phyloP scores from a whole-genome alignment of 2,113 vertebrate genomes.

The Polypterus senegalus region DNA sequence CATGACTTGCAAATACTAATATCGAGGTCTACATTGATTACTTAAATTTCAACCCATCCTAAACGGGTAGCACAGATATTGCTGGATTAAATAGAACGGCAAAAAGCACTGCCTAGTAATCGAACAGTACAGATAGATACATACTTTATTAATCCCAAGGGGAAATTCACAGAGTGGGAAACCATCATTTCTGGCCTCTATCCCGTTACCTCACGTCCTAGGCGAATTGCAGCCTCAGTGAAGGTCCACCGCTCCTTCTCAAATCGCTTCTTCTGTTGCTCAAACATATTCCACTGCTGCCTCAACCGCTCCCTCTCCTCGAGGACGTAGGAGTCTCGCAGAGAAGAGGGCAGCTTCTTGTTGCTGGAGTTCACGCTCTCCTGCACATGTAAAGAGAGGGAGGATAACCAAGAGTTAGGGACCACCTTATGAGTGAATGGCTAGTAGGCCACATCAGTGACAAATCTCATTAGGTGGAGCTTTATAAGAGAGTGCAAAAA shows the following conservation, averaged over 20 bases:
- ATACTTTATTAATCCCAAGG: no score
- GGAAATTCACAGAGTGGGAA: no score
- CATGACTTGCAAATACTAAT: neutral
- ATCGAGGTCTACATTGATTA: no score
- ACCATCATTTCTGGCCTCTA: neutral
- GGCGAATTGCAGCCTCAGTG: constrained; percentile 56
- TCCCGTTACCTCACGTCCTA: constrained; percentile 50
- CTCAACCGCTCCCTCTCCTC: constrained; percentile 57
- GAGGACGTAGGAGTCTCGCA: constrained; percentile 47
- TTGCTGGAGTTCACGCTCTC: constrained; percentile 24
- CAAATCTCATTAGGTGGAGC: neutral
- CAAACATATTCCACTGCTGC: constrained; percentile 31
- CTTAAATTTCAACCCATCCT: no score
- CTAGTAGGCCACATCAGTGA: no score
- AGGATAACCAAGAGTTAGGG: neutral
- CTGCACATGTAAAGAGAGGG: constrained; percentile 18
- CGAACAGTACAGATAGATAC: no score
- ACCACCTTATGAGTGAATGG: no score
- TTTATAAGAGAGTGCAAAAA: neutral
- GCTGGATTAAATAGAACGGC: neutral
- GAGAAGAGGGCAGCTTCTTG: constrained; percentile 22
- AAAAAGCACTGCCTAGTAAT: neutral
- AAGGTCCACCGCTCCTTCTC: constrained; percentile 53
- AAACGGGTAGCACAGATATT: no score
- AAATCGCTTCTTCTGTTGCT: constrained; percentile 44